Conservation (phyloP, 2,888 invertebrate genomes). For the Tetramorium bicarinatum region DNA sequence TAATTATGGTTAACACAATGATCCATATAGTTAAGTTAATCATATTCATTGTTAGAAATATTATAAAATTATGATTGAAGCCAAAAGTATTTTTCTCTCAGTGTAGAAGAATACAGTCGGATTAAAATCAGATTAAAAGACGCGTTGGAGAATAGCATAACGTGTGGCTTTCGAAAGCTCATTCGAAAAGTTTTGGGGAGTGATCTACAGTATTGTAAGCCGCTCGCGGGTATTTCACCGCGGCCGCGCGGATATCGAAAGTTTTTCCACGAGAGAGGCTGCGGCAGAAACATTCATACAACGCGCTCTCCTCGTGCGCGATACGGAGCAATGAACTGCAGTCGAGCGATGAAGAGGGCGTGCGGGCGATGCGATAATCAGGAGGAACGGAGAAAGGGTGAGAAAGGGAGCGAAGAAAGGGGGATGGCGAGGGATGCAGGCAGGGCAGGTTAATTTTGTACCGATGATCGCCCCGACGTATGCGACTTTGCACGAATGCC, state of each 20-base stretch:
- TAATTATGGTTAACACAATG: no score
- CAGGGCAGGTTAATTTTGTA: slow-evolving; percentile 73
- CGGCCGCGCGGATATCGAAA: neutral
- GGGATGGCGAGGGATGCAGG: slow-evolving; percentile 18
- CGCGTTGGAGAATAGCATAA: neutral
- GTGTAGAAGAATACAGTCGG: neutral
- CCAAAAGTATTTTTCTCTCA: no score
- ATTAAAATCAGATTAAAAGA: neutral
- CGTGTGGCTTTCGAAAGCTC: neutral
- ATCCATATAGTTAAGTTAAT: no score
- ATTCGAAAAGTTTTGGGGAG: neutral
- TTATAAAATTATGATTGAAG: no score
- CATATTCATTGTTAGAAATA: no score
- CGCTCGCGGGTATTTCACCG: no score
- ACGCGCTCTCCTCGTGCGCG: neutral
- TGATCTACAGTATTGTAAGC: neutral
- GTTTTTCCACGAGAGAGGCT: slow-evolving; percentile 11
- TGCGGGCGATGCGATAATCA: slow-evolving; percentile 34
- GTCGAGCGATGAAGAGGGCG: slow-evolving; percentile 7
- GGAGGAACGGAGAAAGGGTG: slow-evolving; percentile 24
- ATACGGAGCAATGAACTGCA: slow-evolving; percentile 39
- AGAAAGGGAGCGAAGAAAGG: slow-evolving; percentile 37
- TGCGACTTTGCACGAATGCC: slow-evolving; percentile 68
- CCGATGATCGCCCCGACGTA: slow-evolving; percentile 64
- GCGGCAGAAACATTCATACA: slow-evolving; percentile 17